Evolutionary conservation across 2,797 vertebrate species (phyloP).

Genomic region (Sitta carolinensis): DNA sequence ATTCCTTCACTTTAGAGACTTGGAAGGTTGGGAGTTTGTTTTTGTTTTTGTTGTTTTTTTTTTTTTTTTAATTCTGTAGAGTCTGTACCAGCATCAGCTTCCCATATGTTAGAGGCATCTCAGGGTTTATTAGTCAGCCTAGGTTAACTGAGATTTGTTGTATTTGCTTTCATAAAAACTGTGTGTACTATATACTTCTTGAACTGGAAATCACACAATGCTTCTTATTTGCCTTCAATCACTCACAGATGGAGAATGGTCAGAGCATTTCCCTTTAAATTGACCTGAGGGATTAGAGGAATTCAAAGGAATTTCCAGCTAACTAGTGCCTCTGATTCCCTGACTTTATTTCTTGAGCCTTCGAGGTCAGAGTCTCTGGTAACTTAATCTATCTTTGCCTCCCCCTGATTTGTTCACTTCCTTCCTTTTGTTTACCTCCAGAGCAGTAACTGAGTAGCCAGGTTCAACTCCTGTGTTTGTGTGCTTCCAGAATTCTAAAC

Average conservation of each 20-base stretch:
- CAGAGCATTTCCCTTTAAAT: constrained; percentile 69
- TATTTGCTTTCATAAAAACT: constrained; percentile 72
- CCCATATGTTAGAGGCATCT: constrained; percentile 52
- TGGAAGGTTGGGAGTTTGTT: fast-evolving
- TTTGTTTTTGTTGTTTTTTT: no score
- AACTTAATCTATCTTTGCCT: constrained; percentile 52
- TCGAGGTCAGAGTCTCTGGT: constrained; percentile 10
- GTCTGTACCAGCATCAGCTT: constrained; percentile 8
- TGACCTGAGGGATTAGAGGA: constrained; percentile 70
- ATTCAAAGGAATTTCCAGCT: constrained; percentile 72
- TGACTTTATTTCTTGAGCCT: constrained; percentile 63
- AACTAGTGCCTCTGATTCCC: constrained; percentile 32
- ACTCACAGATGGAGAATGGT: constrained; percentile 71
- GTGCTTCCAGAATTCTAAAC: not conserved
- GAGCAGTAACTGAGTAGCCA: not conserved
- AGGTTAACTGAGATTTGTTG: constrained; percentile 51
- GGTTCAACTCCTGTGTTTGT: not conserved
- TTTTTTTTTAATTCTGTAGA: not conserved
- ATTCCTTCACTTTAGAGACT: not conserved
- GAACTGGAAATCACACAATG: constrained; percentile 52
- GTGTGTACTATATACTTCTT: constrained; percentile 28
- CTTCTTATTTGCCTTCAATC: constrained; percentile 72
- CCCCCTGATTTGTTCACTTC: constrained; percentile 28
- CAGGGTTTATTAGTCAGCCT: constrained; percentile 58
- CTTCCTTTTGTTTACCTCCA: constrained; percentile 51